phyloP scores from a whole-genome alignment of 2,797 vertebrate species.

The Adrianichthys oophorus region DNA sequence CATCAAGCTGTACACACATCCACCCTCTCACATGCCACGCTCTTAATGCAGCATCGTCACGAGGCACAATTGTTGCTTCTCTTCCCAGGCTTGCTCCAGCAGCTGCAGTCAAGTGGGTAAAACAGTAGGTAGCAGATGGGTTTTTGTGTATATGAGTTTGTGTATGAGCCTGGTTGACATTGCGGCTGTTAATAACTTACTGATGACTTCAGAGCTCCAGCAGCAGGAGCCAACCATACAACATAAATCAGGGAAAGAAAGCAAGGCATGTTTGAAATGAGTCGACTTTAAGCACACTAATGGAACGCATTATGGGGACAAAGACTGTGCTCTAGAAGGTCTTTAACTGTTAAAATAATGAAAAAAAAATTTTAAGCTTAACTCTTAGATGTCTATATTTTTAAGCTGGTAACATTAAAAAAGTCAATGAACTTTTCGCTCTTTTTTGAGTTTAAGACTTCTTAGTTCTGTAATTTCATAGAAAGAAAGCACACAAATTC shows the following conservation, averaged over 20 bases:
- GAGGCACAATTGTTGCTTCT: slow-evolving; percentile 29
- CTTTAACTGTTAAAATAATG: neutral
- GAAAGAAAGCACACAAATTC: slow-evolving; percentile 15
- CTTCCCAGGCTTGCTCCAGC: slow-evolving; percentile 14
- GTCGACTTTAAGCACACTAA: slow-evolving; percentile 2
- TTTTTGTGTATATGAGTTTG: slow-evolving; percentile 10
- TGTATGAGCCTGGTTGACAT: slow-evolving; percentile 19
- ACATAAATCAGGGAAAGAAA: slow-evolving; percentile 19
- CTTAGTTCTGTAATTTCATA: slow-evolving; percentile 25
- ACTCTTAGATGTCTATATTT: slow-evolving; percentile 24
- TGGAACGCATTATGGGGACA: slow-evolving; percentile 7
- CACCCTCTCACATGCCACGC: slow-evolving; percentile 3
- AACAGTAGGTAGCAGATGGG: slow-evolving; percentile 29
- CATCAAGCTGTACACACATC: slow-evolving; percentile 1
- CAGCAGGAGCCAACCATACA: slow-evolving; percentile 40
- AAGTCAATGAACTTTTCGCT: too few relatives aligned
- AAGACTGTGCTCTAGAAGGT: neutral
- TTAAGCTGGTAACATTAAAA: slow-evolving; percentile 28
- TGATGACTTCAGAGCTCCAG: slow-evolving; percentile 31
- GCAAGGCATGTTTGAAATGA: slow-evolving; percentile 5
- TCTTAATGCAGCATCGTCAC: slow-evolving; percentile 14
- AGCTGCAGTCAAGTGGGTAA: slow-evolving; percentile 34
- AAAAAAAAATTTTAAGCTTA: neutral
- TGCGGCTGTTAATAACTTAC: slow-evolving; percentile 33
- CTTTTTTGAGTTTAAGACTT: slow-evolving; percentile 5